Base-by-base conservation (phyloP, 1,140 invertebrate genomes). In the Agrypnia vestita region DNA sequence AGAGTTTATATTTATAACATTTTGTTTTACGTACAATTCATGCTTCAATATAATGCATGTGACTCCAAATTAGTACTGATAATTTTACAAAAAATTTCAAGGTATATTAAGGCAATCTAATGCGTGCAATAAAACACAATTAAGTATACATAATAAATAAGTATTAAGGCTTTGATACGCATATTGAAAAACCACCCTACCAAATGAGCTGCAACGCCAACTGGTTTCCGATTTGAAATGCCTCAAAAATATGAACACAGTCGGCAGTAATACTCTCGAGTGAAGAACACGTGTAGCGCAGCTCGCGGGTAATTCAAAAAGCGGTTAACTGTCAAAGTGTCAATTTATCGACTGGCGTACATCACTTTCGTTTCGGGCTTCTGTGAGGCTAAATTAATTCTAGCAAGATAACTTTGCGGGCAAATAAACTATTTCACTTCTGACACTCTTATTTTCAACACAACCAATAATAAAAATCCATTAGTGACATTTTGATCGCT, bases 301-400 rank as follows among this genome's bases (percentile, higher is more conserved):
- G n/a, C 7, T 17, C 9, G 3, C 13, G 3, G 3, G 61, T 43
- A 64, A 64, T 64, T 64, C 35, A 43, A 64, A 25, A 64, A 35
- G 21, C 19, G 35, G 13, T 64, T 64, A 64, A 25, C 61, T 64
- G 61, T 64, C 61, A 64, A n/a, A 21, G 3, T 69, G 64, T 69
- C 44, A 69, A 69, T 69, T 47, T 17, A 69, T 21, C 15, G n/a
- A 47, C 15, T 17, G 43, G 13, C 6, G 15, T 69, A 13, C 46
- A 46, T 69, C 64, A 69, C 64, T 69, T 69, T 69, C 64, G 64
- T 47, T 69, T 69, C 44, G 49, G n/a, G n/a, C 49, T 35, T 35
- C 25, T 35, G 25, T 35, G 49, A 51, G 12, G 8, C 43, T 19
- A 17, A 46, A 49, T 13, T 10, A 46, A 69, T 17, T 69, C 46